Base-by-base conservation (phyloP, 2,797 vertebrate species). In the Cyclura pinguis region DNA sequence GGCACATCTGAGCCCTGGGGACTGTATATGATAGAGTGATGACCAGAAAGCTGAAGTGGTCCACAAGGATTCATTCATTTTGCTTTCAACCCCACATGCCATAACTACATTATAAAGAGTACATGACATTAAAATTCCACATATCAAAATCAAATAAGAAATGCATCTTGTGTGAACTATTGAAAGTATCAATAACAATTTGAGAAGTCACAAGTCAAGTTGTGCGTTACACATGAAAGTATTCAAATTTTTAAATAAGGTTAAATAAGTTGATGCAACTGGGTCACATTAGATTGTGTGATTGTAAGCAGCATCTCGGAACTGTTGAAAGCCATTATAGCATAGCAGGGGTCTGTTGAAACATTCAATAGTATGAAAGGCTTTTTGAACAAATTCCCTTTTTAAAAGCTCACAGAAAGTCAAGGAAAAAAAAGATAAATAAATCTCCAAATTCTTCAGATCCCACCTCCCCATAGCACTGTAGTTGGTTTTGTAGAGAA, bases 281-380 rank as follows among this genome's bases (percentile, higher is more conserved):
- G 91, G 85, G 67, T 88, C 16, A 93, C 85, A 93, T 96, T 92
- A 82, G 77, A 91, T 90, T 90, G 67, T 80, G 57, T 89, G 95
- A 96, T 96, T 96, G 89, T 29, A 92, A 73, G 91, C 38, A 90
- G 50, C 77, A 91, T 93, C 12, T 50, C 95, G 93, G 94, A 96
- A 95, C 89, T 95, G 96, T 91, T 87, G 80, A 90, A 93, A 96
- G 59, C 29, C 89, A 95, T 95, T 97, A 95, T 94, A 95, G 73
- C 93, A 93, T 94, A 96, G 91, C 89, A 95, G 93, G 92, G 91
- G 55, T 92, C 94, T 96, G 96, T 91, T 93, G 91, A 94, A 93
- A 85, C 82, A 89, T 88, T 86, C 74, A 67, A 92, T 95, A 96
- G 94, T 95, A 90, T 94, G 42, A 76, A 93, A 91, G 92, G 89